Conservation (phyloP, 2,888 invertebrate species). For the Ptilodon capucinus region DNA sequence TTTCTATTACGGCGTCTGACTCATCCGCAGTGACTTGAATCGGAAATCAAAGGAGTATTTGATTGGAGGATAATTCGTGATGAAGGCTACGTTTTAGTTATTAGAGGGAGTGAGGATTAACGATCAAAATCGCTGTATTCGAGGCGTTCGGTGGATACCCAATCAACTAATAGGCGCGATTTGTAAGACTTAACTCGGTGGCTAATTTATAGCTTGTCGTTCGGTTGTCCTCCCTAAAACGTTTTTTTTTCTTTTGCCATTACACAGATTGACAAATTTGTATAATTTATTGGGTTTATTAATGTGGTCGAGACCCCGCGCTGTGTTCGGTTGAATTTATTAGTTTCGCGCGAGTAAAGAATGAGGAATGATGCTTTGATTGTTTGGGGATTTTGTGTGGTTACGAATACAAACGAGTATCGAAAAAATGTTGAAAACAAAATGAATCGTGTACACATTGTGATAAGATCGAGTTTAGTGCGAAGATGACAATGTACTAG, state of each 20-base stretch:
- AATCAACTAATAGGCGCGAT: conserved; percentile 18
- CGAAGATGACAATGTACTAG: not conserved
- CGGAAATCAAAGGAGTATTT: conserved; percentile 24
- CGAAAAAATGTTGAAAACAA: not conserved
- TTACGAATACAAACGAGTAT: not conserved
- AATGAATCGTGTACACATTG: not conserved
- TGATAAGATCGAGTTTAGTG: not conserved
- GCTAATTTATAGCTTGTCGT: conserved; percentile 9
- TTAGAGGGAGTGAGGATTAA: conserved; percentile 6
- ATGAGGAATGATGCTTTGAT: not conserved
- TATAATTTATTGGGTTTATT: conserved; percentile 20
- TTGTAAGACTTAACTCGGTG: conserved; percentile 5
- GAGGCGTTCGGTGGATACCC: conserved; percentile 13
- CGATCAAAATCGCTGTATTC: conserved; percentile 17
- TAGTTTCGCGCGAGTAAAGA: conserved; percentile 3
- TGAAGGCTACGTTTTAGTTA: conserved; percentile 20
- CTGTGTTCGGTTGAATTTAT: conserved; percentile 18
- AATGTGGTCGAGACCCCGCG: conserved; percentile 17
- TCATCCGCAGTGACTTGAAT: conserved; percentile 26
- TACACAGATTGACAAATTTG: conserved; percentile 17
- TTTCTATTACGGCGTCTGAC: conserved; percentile 21
- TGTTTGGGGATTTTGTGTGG: not conserved
- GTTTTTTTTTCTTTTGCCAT: conserved; percentile 10
- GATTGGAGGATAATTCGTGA: conserved; percentile 5
- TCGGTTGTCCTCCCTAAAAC: conserved; percentile 8